Evolutionary conservation across 2,113 vertebrate species (phyloP), one percentile per base, ranked within the genome.

Genomic region (Catharus fuscescens): DNA sequence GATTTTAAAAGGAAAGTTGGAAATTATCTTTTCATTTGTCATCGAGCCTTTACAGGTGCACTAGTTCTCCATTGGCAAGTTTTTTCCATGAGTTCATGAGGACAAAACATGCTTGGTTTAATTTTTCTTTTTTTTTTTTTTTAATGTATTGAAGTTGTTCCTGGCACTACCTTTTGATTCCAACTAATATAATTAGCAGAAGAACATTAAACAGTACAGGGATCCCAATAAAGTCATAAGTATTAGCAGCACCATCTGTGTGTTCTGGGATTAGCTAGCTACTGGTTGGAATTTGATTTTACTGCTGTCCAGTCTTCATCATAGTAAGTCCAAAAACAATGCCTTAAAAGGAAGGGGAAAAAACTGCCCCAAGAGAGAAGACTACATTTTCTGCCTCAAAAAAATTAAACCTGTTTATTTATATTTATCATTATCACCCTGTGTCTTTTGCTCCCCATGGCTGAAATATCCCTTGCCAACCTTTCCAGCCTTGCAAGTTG

Each of bases 11-110:
- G 69, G n/a, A 65, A 89, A 95, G 18, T 57, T 82, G 78, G 65
- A 80, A 88, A 72, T 48, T 4, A 82, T 34, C 73, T 88, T 90
- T 86, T 94, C 76, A 60, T 92, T 96, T 92, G 79, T 66, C 0
- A 1, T 93, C 85, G 79, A 96, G 82, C n/a, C 34, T 67, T 61
- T 88, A 71, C 88, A 86, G 91, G 87, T 96, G 81, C 56, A 80
- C 29, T 28, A 34, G 11, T 20, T 93, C 56, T 94, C 82, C 72
- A 90, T 17, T 79, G 69, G 31, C 78, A 86, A 88, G 11, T 47
- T 88, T 96, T 95, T 95, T 96, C 90, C 85, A 45, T 88, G 66
- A 9, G 9, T 72, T 76, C 50, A 44, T 80, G 38, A 85, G 59
- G 42, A 89, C 26, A 91, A 94, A 94, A 70, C 23, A 54, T 1